Evolutionary conservation across 2,797 vertebrate genomes (phyloP), one percentile per base, ranked within the genome.

Genomic region (Leptatherina wallacei): DNA sequence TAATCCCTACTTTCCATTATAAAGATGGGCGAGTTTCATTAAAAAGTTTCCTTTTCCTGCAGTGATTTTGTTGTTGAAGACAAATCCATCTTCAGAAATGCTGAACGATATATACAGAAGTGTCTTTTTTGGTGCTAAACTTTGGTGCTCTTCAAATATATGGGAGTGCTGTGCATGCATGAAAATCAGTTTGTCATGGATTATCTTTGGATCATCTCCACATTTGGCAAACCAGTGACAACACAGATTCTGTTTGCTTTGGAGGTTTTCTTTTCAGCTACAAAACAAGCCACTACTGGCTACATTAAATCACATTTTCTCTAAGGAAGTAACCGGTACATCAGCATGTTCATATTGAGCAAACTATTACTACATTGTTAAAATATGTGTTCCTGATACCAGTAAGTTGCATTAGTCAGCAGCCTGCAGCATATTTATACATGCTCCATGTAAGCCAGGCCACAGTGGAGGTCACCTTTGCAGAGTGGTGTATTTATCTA

Each of bases 321-420:
- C 66, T 22, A 40, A 73, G 36, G 59, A 65, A 76, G 51, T 22
- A 71, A 42, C 36, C 29, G 38, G 63, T 33, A 36, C 63, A 59
- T 66, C 16, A 44, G 63, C 55, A 9, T 3, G 16, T 18, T 68
- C 58, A 58, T 51, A 64, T 38, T 71, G 32, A 61, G 57, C 69
- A 54, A 59, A 33, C 62, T 58, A 47, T 71, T 72, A 49, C 80
- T 58, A 35, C 33, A 58, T 65, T 11, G 56, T 65, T 49, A n/a
- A 27, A 57, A 63, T 65, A 0, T 75, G 57, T 81, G 75, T 58
- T 24, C 49, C 11, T 65, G 77, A 64, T 71, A 80, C 27, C 63
- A 24, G 64, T 64, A 77, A 84, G 74, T 10, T 1, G 20, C 58
- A 44, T 82, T 81, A 83, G 72, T 85, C 81, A 84, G 73, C 75